phyloP scores from a whole-genome alignment of 2,888 invertebrate genomes.

The Kryphioiulus occultus region DNA sequence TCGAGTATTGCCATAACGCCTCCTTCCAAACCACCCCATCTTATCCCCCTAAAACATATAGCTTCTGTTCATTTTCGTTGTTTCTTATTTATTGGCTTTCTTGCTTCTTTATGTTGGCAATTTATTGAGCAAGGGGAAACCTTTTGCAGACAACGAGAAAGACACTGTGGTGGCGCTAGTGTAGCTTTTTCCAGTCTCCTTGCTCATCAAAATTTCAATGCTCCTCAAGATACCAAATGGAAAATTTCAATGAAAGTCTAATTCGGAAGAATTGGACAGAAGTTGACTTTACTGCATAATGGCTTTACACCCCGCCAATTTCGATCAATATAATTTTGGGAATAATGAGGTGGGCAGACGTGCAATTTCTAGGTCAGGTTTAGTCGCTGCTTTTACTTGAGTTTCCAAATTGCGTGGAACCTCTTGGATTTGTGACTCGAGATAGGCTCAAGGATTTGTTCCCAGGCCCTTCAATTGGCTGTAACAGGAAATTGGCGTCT shows the following conservation, averaged over 20 bases:
- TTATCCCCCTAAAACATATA: background rate
- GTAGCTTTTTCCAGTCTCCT: too few relatives aligned
- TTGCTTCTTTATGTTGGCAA: background rate
- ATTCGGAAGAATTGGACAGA: too few relatives aligned
- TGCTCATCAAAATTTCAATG: too few relatives aligned
- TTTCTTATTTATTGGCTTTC: constrained; percentile 32
- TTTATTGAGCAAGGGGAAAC: background rate
- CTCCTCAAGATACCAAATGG: too few relatives aligned
- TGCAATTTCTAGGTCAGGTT: too few relatives aligned
- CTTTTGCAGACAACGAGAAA: background rate
- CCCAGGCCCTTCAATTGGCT: background rate
- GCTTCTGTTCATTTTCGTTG: constrained; percentile 36
- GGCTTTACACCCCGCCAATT: too few relatives aligned
- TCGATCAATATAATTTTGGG: too few relatives aligned
- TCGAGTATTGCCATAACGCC: background rate
- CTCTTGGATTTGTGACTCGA: background rate
- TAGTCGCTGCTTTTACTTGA: too few relatives aligned
- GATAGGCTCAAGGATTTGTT: background rate
- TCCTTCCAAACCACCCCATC: background rate
- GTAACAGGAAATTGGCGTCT: background rate
- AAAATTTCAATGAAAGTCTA: too few relatives aligned
- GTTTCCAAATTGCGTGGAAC: background rate
- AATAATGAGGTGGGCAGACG: too few relatives aligned
- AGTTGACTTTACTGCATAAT: too few relatives aligned
- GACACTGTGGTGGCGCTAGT: background rate